Evolutionary conservation across 2,888 invertebrate species (phyloP).

Genomic region (Hirudinaria manillensis): DNA sequence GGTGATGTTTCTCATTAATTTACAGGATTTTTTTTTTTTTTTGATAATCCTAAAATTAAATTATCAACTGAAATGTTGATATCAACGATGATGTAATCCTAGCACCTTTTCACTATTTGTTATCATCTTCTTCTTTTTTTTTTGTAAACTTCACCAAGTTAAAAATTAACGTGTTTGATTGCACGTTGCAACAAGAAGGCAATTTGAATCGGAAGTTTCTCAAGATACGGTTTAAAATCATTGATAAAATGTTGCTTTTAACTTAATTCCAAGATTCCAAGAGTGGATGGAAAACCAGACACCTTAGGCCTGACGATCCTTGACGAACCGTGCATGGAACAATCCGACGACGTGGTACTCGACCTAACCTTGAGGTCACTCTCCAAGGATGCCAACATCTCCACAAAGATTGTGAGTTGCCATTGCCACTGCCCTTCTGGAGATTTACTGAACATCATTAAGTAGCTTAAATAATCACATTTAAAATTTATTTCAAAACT

Average conservation of each 20-base stretch:
- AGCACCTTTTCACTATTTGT: too few relatives aligned
- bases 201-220: too few relatives aligned
- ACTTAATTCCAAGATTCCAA: conserved; percentile 54
- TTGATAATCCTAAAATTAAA: neutral
- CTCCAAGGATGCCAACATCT: conserved; percentile 66
- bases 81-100: neutral
- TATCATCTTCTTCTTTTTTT: neutral
- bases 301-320: conserved; percentile 71
- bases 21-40: neutral
- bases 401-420: conserved; percentile 42
- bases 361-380: conserved; percentile 78
- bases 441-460: neutral
- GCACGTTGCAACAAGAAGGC: too few relatives aligned
- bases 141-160: too few relatives aligned
- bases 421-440: neutral
- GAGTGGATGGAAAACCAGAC: conserved; percentile 67
- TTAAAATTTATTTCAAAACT: too few relatives aligned
- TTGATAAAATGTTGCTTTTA: neutral
- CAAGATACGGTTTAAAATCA: neutral
- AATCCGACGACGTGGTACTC: conserved; percentile 69
- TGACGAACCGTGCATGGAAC: conserved; percentile 89
- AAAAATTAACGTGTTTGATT: too few relatives aligned
- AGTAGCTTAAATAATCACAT: neutral
- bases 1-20: conserved; percentile 56
- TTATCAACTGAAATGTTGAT: too few relatives aligned